phyloP scores from a whole-genome alignment of 1,140 invertebrate species.

The Tribolium madens region DNA sequence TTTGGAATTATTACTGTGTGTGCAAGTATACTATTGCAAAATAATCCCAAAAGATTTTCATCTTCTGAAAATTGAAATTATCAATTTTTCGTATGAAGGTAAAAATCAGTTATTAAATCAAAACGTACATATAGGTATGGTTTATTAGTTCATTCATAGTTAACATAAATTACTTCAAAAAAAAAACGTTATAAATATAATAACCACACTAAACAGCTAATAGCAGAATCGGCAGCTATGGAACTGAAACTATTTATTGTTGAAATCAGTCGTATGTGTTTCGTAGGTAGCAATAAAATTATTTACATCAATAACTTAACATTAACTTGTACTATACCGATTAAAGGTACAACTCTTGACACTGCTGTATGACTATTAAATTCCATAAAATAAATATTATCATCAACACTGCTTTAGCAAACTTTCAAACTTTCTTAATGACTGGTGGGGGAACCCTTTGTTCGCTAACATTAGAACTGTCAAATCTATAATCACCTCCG shows the following conservation, averaged over 20 bases:
- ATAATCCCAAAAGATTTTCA: too few species aligned
- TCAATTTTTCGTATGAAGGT: too few species aligned
- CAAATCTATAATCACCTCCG: slow-evolving; percentile 40
- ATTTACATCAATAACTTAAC: slow-evolving; percentile 37
- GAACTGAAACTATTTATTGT: slow-evolving; percentile 12
- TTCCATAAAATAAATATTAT: not conserved
- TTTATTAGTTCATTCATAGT: slow-evolving; percentile 8
- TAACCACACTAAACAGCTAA: not conserved
- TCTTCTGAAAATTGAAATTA: too few species aligned
- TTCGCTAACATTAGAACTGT: slow-evolving; percentile 10
- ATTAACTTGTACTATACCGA: slow-evolving; percentile 33
- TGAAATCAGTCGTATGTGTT: slow-evolving; percentile 21
- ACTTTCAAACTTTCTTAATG: slow-evolving; percentile 27
- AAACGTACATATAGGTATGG: not conserved
- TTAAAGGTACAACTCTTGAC: slow-evolving; percentile 5
- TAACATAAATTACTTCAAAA: slow-evolving; percentile 14
- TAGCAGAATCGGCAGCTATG: not conserved
- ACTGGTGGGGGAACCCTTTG: slow-evolving; percentile 2
- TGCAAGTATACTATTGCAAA: too few species aligned
- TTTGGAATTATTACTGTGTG: too few species aligned
- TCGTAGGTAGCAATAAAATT: slow-evolving; percentile 1
- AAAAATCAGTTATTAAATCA: too few species aligned
- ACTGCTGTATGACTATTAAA: slow-evolving; percentile 12
- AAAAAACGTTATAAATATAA: slow-evolving; percentile 8
- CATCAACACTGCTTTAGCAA: not conserved